These are phyloP conservation scores for Globodera ellingtonae DNA, from an alignment of 1,140 invertebrate species.

Conservation along the genomic window DNA sequence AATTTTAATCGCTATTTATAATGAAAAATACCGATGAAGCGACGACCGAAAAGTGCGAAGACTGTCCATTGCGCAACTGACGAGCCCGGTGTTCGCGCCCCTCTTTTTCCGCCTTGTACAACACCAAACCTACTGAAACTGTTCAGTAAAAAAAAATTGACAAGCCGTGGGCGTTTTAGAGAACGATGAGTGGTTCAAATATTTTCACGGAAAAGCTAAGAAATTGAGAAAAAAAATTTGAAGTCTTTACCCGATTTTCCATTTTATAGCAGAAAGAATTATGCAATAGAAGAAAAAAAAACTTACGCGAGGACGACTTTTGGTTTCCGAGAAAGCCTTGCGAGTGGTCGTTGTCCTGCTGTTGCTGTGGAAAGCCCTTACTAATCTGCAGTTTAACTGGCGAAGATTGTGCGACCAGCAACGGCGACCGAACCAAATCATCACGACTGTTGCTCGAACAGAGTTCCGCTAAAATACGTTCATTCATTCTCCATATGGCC, in stretches of 20 bases:
- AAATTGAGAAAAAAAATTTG: not conserved
- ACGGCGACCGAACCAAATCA: too few relatives aligned
- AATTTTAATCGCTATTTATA: too few relatives aligned
- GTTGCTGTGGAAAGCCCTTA: not conserved
- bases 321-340: constrained; percentile 1
- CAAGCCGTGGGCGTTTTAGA: not conserved
- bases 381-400: not conserved
- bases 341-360: not conserved
- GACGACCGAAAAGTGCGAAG: not conserved
- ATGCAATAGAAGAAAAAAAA: not conserved
- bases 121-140: constrained; percentile 10
- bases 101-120: constrained; percentile 18
- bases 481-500: too few relatives aligned
- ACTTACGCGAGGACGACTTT: constrained; percentile 12
- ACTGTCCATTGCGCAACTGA: not conserved
- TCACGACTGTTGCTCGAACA: too few relatives aligned
- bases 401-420: too few relatives aligned
- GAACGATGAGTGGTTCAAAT: too few relatives aligned
- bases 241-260: not conserved
- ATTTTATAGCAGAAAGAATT: not conserved
- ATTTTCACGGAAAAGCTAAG: not conserved
- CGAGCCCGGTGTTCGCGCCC: constrained; percentile 1
- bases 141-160: not conserved
- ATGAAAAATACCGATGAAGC: not conserved
- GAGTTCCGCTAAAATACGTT: too few relatives aligned